Conservation (phyloP, 2,888 invertebrate genomes). For the Hecatera dysodea region DNA sequence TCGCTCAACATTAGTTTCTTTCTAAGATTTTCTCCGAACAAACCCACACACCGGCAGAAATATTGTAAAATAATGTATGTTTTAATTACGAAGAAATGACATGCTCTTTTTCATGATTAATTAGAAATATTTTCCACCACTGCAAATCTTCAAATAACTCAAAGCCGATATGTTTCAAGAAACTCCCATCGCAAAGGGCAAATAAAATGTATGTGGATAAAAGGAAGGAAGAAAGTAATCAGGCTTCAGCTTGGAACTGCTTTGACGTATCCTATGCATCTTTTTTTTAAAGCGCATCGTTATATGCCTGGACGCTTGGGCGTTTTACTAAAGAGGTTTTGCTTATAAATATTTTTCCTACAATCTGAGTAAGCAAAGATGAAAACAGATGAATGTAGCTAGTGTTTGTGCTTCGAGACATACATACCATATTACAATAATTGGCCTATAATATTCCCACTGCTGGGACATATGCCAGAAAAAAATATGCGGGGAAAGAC, state of each 20-base stretch:
- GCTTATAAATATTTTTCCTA: background rate
- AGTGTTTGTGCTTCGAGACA: too few species aligned
- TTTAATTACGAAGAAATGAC: background rate
- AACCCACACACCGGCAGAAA: background rate
- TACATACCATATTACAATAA: too few species aligned
- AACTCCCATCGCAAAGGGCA: conserved; percentile 10
- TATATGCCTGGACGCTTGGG: background rate
- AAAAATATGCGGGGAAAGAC: too few species aligned
- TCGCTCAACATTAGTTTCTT: background rate
- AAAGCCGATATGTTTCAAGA: conserved; percentile 25
- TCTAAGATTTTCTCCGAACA: background rate
- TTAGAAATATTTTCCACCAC: background rate
- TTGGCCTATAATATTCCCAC: too few species aligned
- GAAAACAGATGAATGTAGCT: background rate
- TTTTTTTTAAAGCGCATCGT: conserved; percentile 24
- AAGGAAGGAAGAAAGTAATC: conserved; percentile 46
- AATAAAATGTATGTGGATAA: conserved; percentile 43
- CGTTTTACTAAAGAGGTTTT: conserved; percentile 36
- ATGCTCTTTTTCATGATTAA: background rate
- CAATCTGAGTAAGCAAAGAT: background rate
- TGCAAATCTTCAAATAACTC: conserved; percentile 25
- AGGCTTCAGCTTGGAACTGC: conserved; percentile 8
- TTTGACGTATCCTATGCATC: conserved; percentile 31
- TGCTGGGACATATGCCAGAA: too few species aligned
- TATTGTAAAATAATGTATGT: background rate